Evolutionary conservation across 2,797 vertebrate species (phyloP).

Genomic region (Falco berigora): DNA sequence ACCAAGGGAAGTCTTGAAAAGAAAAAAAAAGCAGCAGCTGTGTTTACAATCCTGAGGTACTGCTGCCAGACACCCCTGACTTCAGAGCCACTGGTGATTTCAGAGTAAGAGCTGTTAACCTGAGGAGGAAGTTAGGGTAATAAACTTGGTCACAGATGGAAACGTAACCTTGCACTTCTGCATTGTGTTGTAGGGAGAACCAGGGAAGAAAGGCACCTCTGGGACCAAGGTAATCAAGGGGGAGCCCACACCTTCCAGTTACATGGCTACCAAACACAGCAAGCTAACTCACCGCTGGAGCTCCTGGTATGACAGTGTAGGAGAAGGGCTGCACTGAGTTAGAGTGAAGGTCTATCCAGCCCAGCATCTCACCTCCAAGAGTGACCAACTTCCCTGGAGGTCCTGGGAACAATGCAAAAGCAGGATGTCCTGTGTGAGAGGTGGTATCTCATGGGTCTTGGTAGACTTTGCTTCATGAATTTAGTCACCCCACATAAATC

Average conservation of each 20-base stretch:
- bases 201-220: slow-evolving; percentile 70
- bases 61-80: not conserved
- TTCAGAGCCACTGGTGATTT: accelerated
- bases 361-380: not conserved
- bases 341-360: not conserved
- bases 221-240: slow-evolving; percentile 60
- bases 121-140: not conserved
- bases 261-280: not conserved
- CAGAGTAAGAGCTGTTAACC: not conserved
- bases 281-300: not conserved
- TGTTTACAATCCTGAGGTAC: not conserved
- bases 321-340: not conserved
- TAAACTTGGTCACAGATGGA: not conserved
- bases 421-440: not conserved
- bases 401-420: not conserved
- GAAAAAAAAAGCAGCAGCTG: not conserved
- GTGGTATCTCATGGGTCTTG: not conserved
- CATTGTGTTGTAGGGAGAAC: slow-evolving; percentile 59
- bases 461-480: not conserved
- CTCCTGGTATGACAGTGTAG: not conserved
- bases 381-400: not conserved
- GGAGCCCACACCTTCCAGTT: not conserved
- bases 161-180: not conserved
- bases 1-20: not conserved
- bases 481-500: not conserved